phyloP scores from a whole-genome alignment of 2,888 invertebrate genomes.

The Nasonovia ribisnigri region DNA sequence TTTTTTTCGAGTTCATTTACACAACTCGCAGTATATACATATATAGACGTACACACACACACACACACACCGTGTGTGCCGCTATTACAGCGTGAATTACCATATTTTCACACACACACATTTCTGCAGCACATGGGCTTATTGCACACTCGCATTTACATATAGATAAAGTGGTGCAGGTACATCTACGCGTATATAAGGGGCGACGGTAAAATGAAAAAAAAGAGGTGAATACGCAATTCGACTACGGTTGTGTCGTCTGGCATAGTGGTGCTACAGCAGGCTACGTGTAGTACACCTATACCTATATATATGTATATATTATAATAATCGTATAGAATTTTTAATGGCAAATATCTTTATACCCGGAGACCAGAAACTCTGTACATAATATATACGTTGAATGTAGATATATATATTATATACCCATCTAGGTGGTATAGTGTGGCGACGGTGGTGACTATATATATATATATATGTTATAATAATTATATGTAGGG shows the following conservation, averaged over 20 bases:
- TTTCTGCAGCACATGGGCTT: neutral
- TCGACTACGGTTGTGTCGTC: neutral
- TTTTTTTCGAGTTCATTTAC: constrained; percentile 27
- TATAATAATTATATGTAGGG: constrained; percentile 41
- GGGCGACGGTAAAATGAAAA: neutral
- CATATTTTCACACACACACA: constrained; percentile 39
- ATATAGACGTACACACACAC: too few relatives aligned
- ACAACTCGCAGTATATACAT: neutral
- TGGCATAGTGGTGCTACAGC: neutral
- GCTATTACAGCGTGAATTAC: constrained; percentile 43
- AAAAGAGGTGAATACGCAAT: constrained; percentile 1
- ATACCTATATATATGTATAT: neutral
- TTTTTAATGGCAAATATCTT: constrained; percentile 46
- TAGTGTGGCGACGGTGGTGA: neutral
- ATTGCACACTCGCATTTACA: constrained; percentile 1
- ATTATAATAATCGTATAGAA: neutral
- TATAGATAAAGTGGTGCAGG: neutral
- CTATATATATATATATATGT: neutral
- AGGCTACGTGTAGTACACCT: neutral
- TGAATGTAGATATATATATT: neutral
- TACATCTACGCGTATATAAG: neutral
- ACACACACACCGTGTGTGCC: neutral
- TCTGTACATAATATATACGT: neutral
- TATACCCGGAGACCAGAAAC: neutral
- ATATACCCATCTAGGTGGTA: neutral